Evolutionary conservation across 2,888 invertebrate species (phyloP).

Genomic region (Hanleya hanleyi): DNA sequence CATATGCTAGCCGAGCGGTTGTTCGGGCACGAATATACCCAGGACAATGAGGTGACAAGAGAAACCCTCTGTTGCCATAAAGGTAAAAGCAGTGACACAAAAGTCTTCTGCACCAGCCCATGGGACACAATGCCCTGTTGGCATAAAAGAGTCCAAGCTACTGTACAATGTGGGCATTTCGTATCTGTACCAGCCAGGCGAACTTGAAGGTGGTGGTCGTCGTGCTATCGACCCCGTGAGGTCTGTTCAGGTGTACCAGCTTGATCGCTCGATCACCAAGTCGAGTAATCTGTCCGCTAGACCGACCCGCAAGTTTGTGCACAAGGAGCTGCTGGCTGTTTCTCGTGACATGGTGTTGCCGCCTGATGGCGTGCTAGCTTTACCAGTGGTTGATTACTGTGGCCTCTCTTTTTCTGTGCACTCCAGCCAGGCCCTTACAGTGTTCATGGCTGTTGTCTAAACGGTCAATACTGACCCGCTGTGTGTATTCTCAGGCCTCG

Average conservation of each 20-base stretch:
- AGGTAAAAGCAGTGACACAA: neutral
- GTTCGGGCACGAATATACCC: neutral
- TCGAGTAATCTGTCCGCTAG: too few species aligned
- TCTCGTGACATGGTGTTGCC: neutral
- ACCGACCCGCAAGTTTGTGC: neutral
- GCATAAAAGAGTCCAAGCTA: neutral
- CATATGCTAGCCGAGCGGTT: neutral
- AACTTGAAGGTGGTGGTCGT: slow-evolving; percentile 21
- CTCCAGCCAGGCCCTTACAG: neutral
- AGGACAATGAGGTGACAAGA: neutral
- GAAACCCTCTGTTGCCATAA: neutral
- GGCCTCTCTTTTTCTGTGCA: slow-evolving; percentile 6
- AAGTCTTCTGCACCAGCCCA: neutral
- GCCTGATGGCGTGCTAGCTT: neutral
- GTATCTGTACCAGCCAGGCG: neutral
- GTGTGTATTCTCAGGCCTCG: too few species aligned
- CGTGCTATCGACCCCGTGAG: slow-evolving; percentile 18
- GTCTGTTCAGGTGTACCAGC: slow-evolving; percentile 11
- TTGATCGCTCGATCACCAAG: neutral
- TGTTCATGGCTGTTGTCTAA: too few species aligned
- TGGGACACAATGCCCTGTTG: neutral
- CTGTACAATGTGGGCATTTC: neutral
- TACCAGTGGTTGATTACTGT: neutral
- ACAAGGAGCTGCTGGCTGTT: neutral
- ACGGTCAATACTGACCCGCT: too few species aligned